Conservation (phyloP, 2,797 vertebrate genomes). For the Hozukius guyotensis region DNA sequence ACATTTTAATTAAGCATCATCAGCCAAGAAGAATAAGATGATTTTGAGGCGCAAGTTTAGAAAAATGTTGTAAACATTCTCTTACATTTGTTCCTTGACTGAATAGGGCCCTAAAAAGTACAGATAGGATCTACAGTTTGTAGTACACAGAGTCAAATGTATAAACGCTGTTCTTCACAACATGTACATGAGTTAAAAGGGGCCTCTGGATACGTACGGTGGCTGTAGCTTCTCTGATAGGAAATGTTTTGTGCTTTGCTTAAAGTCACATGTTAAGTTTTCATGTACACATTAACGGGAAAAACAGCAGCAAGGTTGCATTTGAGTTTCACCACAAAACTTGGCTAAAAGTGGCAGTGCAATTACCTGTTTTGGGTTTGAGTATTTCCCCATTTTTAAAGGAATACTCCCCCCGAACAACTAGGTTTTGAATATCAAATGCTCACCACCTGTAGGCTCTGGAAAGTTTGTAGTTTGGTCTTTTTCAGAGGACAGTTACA, state of each 20-base stretch:
- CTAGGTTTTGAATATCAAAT: background rate
- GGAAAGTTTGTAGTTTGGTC: background rate
- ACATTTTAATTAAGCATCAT: conserved; percentile 36
- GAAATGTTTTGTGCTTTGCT: conserved; percentile 70
- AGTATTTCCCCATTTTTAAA: background rate
- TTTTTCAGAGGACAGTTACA: background rate
- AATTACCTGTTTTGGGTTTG: conserved; percentile 43
- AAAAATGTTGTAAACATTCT: conserved; percentile 68
- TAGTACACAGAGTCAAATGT: conserved; percentile 22
- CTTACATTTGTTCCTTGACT: conserved; percentile 46
- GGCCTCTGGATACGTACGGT: conserved; percentile 15
- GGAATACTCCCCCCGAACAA: background rate
- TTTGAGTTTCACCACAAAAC: conserved; percentile 22
- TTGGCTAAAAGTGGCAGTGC: conserved; percentile 69
- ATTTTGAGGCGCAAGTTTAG: conserved; percentile 59
- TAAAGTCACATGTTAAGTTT: conserved; percentile 20
- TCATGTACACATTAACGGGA: conserved; percentile 5
- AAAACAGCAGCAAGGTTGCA: conserved; percentile 21
- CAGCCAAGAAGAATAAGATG: conserved; percentile 36
- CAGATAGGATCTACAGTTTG: conserved; percentile 31
- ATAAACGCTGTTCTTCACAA: conserved; percentile 41
- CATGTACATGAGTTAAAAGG: conserved; percentile 27
- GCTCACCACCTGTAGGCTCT: background rate
- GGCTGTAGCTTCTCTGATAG: conserved; percentile 26
- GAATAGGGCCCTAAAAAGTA: conserved; percentile 53